Evolutionary conservation across 2,888 invertebrate species (phyloP).

Genomic region (Epinotia brunnichana): DNA sequence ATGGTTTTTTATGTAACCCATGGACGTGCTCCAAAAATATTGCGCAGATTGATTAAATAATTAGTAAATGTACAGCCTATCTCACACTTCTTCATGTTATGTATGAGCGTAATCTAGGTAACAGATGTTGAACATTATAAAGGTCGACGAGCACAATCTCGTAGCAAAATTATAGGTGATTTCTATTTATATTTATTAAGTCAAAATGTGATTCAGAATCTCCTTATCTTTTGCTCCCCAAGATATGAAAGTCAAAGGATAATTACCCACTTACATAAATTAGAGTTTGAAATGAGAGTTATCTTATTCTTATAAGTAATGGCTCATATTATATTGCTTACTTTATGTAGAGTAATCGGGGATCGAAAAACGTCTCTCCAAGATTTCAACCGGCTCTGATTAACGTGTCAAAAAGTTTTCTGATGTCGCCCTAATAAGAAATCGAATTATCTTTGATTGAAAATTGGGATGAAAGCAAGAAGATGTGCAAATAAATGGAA

Average conservation of each 20-base stretch:
- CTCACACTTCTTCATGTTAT: constrained; percentile 1
- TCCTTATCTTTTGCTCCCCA: neutral
- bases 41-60: constrained; percentile 1
- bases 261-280: constrained; percentile 1
- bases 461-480: constrained; percentile 23
- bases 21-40: neutral
- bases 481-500: constrained; percentile 16
- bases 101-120: constrained; percentile 27
- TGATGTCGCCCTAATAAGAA: constrained; percentile 34
- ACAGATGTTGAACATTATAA: constrained; percentile 32
- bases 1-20: neutral
- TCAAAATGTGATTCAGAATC: constrained; percentile 13
- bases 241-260: neutral
- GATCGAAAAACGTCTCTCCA: constrained; percentile 4
- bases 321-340: constrained; percentile 8
- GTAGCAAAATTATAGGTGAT: constrained; percentile 28
- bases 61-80: neutral
- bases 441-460: constrained; percentile 36
- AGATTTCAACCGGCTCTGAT: constrained; percentile 21
- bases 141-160: constrained; percentile 21
- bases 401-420: constrained; percentile 37
- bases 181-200: constrained; percentile 22
- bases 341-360: constrained; percentile 13
- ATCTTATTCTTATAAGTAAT: constrained; percentile 10
- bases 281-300: neutral